phyloP scores from a whole-genome alignment of 1,140 invertebrate genomes.

The Lethocerus indicus region DNA sequence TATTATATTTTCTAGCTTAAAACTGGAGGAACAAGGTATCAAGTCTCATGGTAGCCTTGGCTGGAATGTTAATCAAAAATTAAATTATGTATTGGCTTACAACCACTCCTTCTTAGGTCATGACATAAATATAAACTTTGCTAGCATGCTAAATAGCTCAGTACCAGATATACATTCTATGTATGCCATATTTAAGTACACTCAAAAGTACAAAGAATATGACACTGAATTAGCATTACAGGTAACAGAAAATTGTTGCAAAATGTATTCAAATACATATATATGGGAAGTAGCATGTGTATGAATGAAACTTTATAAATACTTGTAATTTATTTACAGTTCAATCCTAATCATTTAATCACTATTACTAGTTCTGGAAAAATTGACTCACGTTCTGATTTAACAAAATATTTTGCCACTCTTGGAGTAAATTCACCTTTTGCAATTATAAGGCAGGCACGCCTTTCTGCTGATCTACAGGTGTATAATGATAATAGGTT shows the following conservation, averaged over 20 bases:
- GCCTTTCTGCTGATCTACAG: slow-evolving; percentile 1
- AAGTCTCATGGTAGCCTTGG: slow-evolving; percentile 23
- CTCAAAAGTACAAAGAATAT: slow-evolving; percentile 26
- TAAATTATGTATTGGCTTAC: slow-evolving; percentile 31
- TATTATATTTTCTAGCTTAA: slow-evolving; percentile 22
- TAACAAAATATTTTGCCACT: background rate
- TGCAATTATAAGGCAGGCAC: background rate
- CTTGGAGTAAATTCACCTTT: slow-evolving; percentile 8
- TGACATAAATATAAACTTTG: slow-evolving; percentile 20
- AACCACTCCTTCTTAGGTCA: slow-evolving; percentile 19
- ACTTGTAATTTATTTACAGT: slow-evolving; percentile 3
- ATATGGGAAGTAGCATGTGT: background rate
- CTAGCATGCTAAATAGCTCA: slow-evolving; percentile 34
- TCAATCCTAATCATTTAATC: background rate
- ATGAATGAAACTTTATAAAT: background rate
- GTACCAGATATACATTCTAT: slow-evolving; percentile 34
- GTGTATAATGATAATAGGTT: slow-evolving; percentile 6
- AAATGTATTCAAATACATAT: background rate
- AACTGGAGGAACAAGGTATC: slow-evolving; percentile 21
- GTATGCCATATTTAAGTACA: slow-evolving; percentile 33
- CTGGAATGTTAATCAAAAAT: slow-evolving; percentile 38
- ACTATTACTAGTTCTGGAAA: background rate
- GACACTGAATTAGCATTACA: slow-evolving; percentile 25
- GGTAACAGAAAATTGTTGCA: slow-evolving; percentile 8
- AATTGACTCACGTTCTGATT: background rate